Evolutionary conservation across 2,797 vertebrate genomes (phyloP), one percentile per base, ranked within the genome.

Genomic region (Acanthornis magna): DNA sequence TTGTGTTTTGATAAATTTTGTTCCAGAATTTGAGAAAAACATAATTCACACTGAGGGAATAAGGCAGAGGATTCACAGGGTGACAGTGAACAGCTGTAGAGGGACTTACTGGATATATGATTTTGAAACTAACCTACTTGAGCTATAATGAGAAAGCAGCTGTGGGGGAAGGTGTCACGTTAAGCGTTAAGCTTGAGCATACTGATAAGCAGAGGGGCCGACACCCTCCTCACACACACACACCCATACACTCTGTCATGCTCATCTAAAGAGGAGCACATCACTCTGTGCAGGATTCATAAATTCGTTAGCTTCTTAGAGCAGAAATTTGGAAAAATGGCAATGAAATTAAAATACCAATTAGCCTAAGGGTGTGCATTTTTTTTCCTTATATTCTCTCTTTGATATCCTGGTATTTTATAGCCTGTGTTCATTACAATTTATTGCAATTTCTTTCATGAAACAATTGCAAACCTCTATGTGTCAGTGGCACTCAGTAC

Each of bases 121-220:
- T 81, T 95, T 85, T 94, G 72, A 72, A 95, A 81, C 45, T 30
- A 85, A 68, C 47, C 68, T 55, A 42, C 73, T 76, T 73, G 85
- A 72, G 58, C 50, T 77, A 29, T n/a, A 63, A 94, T 45, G 45
- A 91, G 76, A 62, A 93, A 91, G 88, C 78, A 80, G 61, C 66
- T 89, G 65, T 62, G 78, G 79, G 53, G 47, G 61, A 93, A 80
- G 23, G 15, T 71, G 58, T 61, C 77, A 48, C 1, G 0, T 73
- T 60, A 42, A 36, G 34, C 47, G 36, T 42, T 60, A 48, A 85
- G 47, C 34, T 55, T 61, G n/a, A 73, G 65, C 63, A 68, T 72
- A 57, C 45, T 4, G 10, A 74, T 79, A 70, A 91, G 60, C n/a
- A 84, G 70, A 53, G 38, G 43, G 54, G 40, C 38, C 12, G 11